A percentile compares a stretch with the other conserved stretches of the same genome.
Evolutionary conservation across 1,140 invertebrate genomes (phyloP).

Genomic region (Leptinotarsa texana): DNA sequence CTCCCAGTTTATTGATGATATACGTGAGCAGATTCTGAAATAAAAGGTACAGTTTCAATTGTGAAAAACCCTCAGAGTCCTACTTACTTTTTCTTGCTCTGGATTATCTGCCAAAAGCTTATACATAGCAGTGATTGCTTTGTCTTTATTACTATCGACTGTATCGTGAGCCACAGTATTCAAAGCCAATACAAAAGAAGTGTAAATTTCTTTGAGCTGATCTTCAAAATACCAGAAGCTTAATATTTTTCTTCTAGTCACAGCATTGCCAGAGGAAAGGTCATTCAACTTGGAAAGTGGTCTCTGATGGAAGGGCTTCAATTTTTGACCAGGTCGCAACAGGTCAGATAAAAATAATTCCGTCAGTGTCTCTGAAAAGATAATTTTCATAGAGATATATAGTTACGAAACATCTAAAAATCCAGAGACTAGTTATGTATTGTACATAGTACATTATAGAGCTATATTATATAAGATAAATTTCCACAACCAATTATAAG

Average conservation of each 20-base stretch:
- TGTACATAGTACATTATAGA: no score
- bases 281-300: conserved; percentile 60
- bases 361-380: conserved; percentile 65
- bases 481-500: no score
- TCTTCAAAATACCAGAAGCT: conserved; percentile 81
- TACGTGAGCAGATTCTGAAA: conserved; percentile 75
- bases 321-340: conserved; percentile 71
- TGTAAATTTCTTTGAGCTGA: conserved; percentile 77
- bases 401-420: no score
- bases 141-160: conserved; percentile 79
- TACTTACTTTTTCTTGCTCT: conserved; percentile 82
- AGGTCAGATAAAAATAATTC: conserved; percentile 80
- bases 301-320: conserved; percentile 75
- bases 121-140: conserved; percentile 76
- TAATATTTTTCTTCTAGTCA: conserved; percentile 61
- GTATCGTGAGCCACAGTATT: conserved; percentile 68
- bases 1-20: conserved; percentile 94
- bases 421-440: no score
- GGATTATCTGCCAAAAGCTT: conserved; percentile 81
- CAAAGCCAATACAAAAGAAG: conserved; percentile 67
- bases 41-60: background rate
- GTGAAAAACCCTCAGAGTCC: background rate
- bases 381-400: background rate
- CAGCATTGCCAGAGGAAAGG: conserved; percentile 59
- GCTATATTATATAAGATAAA: no score